Evolutionary conservation across 2,797 vertebrate genomes (phyloP), one percentile per base, ranked within the genome.

Genomic region (Myripristis jacobus): DNA sequence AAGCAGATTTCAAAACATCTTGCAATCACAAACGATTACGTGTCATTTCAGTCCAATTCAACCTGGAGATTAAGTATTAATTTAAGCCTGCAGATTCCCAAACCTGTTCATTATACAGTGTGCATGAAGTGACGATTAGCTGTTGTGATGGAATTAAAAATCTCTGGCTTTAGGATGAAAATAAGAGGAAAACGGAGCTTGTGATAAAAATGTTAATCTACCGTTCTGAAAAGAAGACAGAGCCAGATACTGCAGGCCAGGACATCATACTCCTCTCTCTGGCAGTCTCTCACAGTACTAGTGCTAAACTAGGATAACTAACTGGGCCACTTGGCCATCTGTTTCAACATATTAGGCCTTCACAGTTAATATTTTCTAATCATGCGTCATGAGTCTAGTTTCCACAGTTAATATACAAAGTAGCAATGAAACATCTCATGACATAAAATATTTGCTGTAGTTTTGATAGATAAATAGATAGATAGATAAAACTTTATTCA

Each of bases 51-150:
- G 38, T 21, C 60, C 19, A 19, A 82, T 21, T 66, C 19, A 19
- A 82, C 47, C 51, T 18, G 27, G 22, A 73, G 36, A 75, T 66
- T 41, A 44, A 54, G 55, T 27, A 43, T 70, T 21, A 52, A 54
- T 24, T 25, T 21, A 24, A 66, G 62, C 43, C 51, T 57, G 65
- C 24, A 29, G 54, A 64, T 55, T 53, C 62, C 48, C 50, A 18
- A 65, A 67, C 22, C 24, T 22, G 24, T 51, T 85, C 44, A 56
- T 64, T 70, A 67, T 0, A 29, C 21, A 36, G 51, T 6, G 46
- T 9, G 68, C 29, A 16, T 25, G 34, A 48, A 34, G 65, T 13
- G 55, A 36, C 36, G 67, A 75, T 80, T 58, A 47, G 76, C 80
- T 63, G 72, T 6, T 51, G 12, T 51, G 48, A 51, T 51, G 18